Percentiles rank a stretch among this genome's conserved stretches.
Evolutionary conservation across 2,113 vertebrate genomes (phyloP).

Genomic region (Todiramphus chloris): DNA sequence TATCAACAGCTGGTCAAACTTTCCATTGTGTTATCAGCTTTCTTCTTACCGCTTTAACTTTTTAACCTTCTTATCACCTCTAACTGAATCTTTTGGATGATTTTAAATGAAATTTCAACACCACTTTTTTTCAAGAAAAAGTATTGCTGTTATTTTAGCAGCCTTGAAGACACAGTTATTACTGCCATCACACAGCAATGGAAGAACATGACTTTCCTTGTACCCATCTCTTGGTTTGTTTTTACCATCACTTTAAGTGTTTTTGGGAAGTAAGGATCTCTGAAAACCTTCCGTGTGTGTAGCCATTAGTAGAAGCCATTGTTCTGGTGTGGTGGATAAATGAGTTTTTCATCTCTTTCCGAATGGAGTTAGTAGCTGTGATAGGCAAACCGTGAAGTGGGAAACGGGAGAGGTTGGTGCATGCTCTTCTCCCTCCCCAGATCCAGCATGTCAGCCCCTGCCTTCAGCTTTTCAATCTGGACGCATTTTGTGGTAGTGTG

Average conservation of each 20-base stretch:
- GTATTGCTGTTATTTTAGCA: not conserved
- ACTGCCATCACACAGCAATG: not conserved
- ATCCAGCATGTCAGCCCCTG: not conserved
- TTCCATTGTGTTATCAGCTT: not conserved
- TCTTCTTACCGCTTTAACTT: not conserved
- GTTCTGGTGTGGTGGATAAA: not conserved
- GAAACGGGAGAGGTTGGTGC: not conserved
- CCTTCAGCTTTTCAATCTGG: not conserved
- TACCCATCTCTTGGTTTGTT: not conserved
- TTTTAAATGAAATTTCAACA: not conserved
- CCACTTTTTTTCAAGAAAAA: not conserved
- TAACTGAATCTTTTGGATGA: not conserved
- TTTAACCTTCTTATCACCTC: not conserved
- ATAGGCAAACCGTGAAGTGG: not conserved
- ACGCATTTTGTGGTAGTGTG: not conserved
- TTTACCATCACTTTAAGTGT: not conserved
- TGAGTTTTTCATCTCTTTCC: not conserved
- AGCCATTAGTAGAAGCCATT: not conserved
- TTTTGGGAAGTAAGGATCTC: not conserved
- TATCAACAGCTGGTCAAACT: not conserved
- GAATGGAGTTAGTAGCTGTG: not conserved
- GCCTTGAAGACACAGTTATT: not conserved
- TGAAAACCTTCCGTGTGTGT: not conserved
- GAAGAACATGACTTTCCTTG: not conserved
- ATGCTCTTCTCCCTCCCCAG: not conserved